Evolutionary conservation across 2,797 vertebrate species (phyloP), one percentile per base, ranked within the genome.

Genomic region (Macropodus opercularis): DNA sequence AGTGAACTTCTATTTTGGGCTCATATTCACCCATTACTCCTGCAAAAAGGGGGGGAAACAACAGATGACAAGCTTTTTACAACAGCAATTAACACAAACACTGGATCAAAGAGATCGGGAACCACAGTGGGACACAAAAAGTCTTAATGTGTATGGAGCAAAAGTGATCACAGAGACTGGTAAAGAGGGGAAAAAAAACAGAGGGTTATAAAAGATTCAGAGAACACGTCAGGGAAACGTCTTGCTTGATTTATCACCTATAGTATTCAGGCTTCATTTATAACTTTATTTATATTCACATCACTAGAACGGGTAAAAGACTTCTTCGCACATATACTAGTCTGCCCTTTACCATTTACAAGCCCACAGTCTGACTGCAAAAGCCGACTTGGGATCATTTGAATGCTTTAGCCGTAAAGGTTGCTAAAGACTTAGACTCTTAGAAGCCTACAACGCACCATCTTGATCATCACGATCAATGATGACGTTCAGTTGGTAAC

Each of bases 1-100:
- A 98, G 88, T 97, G 94, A 85, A 98, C 94, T 92, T 98, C 96
- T 90, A 98, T 98, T 92, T 98, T 98, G 50, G 96, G 96, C 85
- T 98, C 96, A 8, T 98, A 98, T 91, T 98, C 96, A 46, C 96
- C 96, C 96, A 98, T 98, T 61, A 93, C 93, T 80, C 96, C 96
- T 98, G 53, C 1, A 62, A 65, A 52, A 75, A 72, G 56, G 70
- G 51, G 51, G 48, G 56, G 65, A 85, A 58, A 87, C 58, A 84
- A 87, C 23, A 79, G 52, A 85, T 23, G 43, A 63, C 62, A 66
- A 74, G 43, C 27, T 60, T 79, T 84, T 80, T 48, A 75, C 67
- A 44, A 43, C 49, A 73, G 57, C 84, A 78, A 89, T 86, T 80
- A 84, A 87, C 54, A 70, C 67, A 74, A 43, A 40, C 23, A 41